Evolutionary conservation across 1,140 invertebrate species (phyloP).

Genomic region (Nautilus pompilius): DNA sequence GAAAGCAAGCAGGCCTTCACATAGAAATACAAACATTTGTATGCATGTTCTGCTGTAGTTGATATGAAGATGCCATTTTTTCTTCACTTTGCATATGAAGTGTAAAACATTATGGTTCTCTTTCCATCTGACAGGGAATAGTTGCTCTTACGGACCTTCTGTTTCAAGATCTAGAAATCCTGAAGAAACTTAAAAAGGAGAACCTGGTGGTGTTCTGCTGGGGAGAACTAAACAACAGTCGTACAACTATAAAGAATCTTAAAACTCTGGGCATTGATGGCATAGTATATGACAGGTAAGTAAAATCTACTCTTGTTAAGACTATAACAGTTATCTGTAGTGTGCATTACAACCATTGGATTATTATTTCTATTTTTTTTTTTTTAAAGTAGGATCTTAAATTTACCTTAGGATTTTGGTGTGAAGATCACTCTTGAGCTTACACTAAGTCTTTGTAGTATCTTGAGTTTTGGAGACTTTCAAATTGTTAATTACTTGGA

Average conservation of each 20-base stretch:
- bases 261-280: conserved; percentile 86
- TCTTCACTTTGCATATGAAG: too few species aligned
- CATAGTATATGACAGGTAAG: conserved; percentile 79
- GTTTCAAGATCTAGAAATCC: conserved; percentile 74
- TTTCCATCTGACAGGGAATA: conserved; percentile 68
- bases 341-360: too few species aligned
- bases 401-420: too few species aligned
- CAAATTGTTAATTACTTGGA: too few species aligned
- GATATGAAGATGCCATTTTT: not conserved
- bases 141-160: conserved; percentile 90
- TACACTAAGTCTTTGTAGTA: too few species aligned
- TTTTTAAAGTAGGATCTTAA: too few species aligned
- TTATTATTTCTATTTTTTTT: too few species aligned
- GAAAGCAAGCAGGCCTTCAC: not conserved
- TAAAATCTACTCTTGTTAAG: too few species aligned
- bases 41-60: not conserved
- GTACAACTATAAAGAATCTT: conserved; percentile 78
- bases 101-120: not conserved
- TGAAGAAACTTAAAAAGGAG: conserved; percentile 71
- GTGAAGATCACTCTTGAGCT: too few species aligned
- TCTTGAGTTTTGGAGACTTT: too few species aligned
- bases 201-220: conserved; percentile 89
- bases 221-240: conserved; percentile 93
- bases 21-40: not conserved
- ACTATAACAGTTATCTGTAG: too few species aligned